Base-by-base conservation (phyloP, 2,797 vertebrate species). In the Sphaeramia orbicularis region DNA sequence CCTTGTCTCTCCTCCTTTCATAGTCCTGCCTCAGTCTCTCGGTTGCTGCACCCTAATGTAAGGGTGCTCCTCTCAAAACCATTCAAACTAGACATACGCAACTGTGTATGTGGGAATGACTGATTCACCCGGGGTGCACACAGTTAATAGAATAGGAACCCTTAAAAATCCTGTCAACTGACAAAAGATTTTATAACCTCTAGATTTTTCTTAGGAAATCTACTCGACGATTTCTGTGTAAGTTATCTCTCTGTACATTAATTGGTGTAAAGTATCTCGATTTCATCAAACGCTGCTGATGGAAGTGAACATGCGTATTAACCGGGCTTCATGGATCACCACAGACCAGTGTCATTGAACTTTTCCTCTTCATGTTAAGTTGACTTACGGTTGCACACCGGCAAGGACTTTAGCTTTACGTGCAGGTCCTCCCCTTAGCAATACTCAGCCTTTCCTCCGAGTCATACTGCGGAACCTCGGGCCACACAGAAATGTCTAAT, bases 211-310 rank as follows among this genome's bases (percentile, higher is more conserved):
- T 47, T 49, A 50, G 48, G 45, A 66, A 73, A 58, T 44, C 49
- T 21, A 14, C 52, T 49, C 47, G 53, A 67, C 74, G 42, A 35
- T 57, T 81, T 67, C 41, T 21, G 59, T 70, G 42, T 1, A 19
- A 66, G 65, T 74, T 79, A 49, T 77, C 48, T 15, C 2, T 60
- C 61, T 74, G 71, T 69, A 76, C 65, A 47, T 67, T 53, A 15
- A 49, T 59, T 51, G 52, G 71, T 78, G 58, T 74, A 71, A 79
- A 84, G 30, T 76, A 40, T 76, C 68, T 80, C 59, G 7, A 62
- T 78, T 57, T 81, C 50, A 80, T 78, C 69, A 49, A 65, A 79
- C 74, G 81, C 84, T 89, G 84, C 88, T 86, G 81, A 81, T 71
- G 69, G 72, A 74, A 59, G 58, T 83, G 15, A 2, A 64, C 47